Base-by-base conservation (phyloP, 1,140 invertebrate genomes). In the Pollicipes pollicipes region DNA sequence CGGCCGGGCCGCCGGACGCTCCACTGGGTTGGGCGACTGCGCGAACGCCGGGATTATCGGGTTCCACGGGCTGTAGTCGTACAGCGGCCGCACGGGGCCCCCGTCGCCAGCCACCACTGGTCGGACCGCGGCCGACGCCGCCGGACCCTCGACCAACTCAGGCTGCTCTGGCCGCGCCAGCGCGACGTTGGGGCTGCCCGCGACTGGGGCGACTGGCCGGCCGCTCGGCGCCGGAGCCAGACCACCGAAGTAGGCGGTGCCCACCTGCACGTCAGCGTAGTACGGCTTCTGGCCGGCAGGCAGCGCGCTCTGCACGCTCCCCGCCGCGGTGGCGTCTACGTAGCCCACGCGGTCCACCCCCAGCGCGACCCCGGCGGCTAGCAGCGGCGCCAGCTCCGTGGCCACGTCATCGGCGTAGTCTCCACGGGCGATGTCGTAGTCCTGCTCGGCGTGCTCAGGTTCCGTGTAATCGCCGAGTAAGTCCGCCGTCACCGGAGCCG, bases 31-130 rank as follows among this genome's bases (percentile, higher is more conserved):
- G 21, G 2, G 13, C 13, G 45, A 10, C 45, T 58, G 45, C 71
- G 21, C 68, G 64, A 64, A 71, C 27, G 58, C 29, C 30, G 66
- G 71, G 26, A 35, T 70, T 3, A 71, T 71, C 6, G 66, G 69
- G 45, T 70, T 70, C 69, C 69, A 70, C 1, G 69, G 69, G 26
- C 30, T 37, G 1, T 21, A 32, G 45, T 70, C 69, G 31, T 70
- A 70, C 28, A 32, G 0, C 8, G 64, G 17, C 13, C 13, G 2
- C 21, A 21, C 32, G 32, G 66, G 66, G 29, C 27, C 24, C 26
- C 45, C 24, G 6, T 58, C 2, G 10, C 10, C 24, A 21, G 45
- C 45, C 13, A 21, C 2, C 45, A 21, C 45, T 58, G 45, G 35
- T 35, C 6, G n/a, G n/a, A n/a, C n/a, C n/a, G n/a, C n/a, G n/a